These are phyloP conservation scores for Caradrina clavipalpis DNA, from an alignment of 2,888 invertebrate species.

Conservation along the genomic window DNA sequence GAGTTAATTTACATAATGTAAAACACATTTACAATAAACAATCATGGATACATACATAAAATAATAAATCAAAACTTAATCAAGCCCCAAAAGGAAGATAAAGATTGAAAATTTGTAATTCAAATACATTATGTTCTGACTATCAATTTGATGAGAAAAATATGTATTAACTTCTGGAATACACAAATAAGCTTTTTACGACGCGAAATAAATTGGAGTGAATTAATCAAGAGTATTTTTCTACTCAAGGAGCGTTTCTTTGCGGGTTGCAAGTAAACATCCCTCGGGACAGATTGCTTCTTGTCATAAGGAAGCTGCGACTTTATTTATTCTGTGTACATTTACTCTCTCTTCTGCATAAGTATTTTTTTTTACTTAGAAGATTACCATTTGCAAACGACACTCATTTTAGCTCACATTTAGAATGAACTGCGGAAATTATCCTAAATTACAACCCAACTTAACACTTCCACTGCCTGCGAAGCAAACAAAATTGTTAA, in stretches of 20 bases:
- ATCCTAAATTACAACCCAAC: background rate
- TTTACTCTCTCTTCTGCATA: slow-evolving; percentile 9
- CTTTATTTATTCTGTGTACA: slow-evolving; percentile 56
- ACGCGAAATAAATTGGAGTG: slow-evolving; percentile 73
- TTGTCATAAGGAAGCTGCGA: slow-evolving; percentile 71
- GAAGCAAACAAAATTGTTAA: no score
- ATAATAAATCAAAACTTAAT: slow-evolving; percentile 41
- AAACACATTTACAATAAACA: slow-evolving; percentile 31
- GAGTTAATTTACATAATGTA: slow-evolving; percentile 33
- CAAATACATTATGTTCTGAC: slow-evolving; percentile 56
- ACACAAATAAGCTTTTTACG: slow-evolving; percentile 63
- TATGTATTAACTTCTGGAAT: slow-evolving; percentile 61
- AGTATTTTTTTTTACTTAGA: slow-evolving; percentile 17
- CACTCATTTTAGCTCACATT: slow-evolving; percentile 11
- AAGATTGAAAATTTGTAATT: slow-evolving; percentile 48
- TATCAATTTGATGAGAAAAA: slow-evolving; percentile 57
- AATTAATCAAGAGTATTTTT: slow-evolving; percentile 81
- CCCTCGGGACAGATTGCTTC: slow-evolving; percentile 70
- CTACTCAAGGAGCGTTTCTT: slow-evolving; percentile 73
- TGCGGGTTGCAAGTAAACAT: slow-evolving; percentile 76
- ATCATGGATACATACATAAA: slow-evolving; percentile 27
- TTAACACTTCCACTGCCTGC: no score
- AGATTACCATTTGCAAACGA: slow-evolving; percentile 32
- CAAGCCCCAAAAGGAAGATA: slow-evolving; percentile 46
- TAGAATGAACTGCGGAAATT: slow-evolving; percentile 12